Base-by-base conservation (phyloP, 2,797 vertebrate genomes). In the Cossypha dichroa region DNA sequence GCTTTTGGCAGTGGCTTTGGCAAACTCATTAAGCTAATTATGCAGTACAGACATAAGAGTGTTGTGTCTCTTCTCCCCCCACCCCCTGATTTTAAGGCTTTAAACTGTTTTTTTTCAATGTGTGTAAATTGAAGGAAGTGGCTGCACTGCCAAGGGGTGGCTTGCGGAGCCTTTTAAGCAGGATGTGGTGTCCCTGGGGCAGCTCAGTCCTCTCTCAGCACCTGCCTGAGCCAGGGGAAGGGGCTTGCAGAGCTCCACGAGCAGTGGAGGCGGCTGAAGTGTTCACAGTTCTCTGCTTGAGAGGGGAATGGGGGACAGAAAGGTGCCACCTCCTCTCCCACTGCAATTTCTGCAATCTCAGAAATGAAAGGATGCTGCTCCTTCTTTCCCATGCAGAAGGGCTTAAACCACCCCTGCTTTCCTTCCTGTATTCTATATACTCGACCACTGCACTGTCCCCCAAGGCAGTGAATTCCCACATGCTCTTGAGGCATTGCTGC, bases 1-100 rank as follows among this genome's bases (percentile, higher is more conserved):
- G 98, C 98, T 98, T 98, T 98, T 98, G 98, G 98, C 97, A 98
- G 98, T 98, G 98, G 97, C 97, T 97, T 97, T 98, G 97, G 98
- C 94, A 98, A 98, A 98, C 98, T 98, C 97, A 98, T 98, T 97
- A 98, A 98, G 98, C 98, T 98, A 98, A 98, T 98, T 99, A 98
- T 98, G 98, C 96, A 97, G 96, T 95, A 96, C 97, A 98, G 76
- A 94, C 93, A 91, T 55, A 70, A 67, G 49, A 91, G 93, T 90
- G 94, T 89, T 63, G 21, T 87, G 77, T 74, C 86, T 93, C 69
- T 82, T 91, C 74, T 85, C 77, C 84, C 81, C 72, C 62, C 60
- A 46, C 98, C 97, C 97, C 97, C 96, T 97, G 97, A 97, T 98
- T 98, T 98, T 98, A 98, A 98, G 96, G 88, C 77, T 97, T 93